Percentiles rank a stretch among this genome's conserved stretches.
phyloP scores from a whole-genome alignment of 2,888 invertebrate species.

The Pomacea canaliculata region DNA sequence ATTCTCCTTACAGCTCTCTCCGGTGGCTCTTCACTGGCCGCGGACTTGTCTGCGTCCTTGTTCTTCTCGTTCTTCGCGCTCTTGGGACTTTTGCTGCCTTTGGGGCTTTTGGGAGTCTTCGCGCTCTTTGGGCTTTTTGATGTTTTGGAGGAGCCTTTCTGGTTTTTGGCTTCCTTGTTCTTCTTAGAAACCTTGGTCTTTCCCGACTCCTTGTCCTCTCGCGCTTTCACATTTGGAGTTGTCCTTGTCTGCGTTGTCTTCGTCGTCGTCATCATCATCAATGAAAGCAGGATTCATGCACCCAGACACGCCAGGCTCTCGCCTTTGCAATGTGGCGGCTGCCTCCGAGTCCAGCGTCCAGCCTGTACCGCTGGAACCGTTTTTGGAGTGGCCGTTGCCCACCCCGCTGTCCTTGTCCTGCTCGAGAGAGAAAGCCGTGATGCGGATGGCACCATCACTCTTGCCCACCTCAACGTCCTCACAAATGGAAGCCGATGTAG shows the following conservation, averaged over 20 bases:
- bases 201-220: background rate
- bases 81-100: background rate
- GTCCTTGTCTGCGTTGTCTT: constrained; percentile 5
- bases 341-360: constrained; percentile 23
- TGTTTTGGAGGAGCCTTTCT: background rate
- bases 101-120: background rate
- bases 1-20: background rate
- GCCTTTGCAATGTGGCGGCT: constrained; percentile 29
- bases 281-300: constrained; percentile 38
- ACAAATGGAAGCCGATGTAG: constrained; percentile 13
- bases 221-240: constrained; percentile 1
- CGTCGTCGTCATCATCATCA: constrained; percentile 29
- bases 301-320: constrained; percentile 28
- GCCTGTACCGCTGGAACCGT: constrained; percentile 10
- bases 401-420: constrained; percentile 19
- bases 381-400: constrained; percentile 21
- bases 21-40: background rate
- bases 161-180: background rate
- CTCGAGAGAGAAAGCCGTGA: constrained; percentile 31
- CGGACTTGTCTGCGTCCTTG: background rate
- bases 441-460: constrained; percentile 31
- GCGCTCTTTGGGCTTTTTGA: background rate
- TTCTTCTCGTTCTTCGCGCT: background rate
- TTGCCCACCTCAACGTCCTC: constrained; percentile 30
- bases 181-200: background rate